Base-by-base conservation (phyloP, 1,140 invertebrate genomes). In the Scaptomyza graminum region DNA sequence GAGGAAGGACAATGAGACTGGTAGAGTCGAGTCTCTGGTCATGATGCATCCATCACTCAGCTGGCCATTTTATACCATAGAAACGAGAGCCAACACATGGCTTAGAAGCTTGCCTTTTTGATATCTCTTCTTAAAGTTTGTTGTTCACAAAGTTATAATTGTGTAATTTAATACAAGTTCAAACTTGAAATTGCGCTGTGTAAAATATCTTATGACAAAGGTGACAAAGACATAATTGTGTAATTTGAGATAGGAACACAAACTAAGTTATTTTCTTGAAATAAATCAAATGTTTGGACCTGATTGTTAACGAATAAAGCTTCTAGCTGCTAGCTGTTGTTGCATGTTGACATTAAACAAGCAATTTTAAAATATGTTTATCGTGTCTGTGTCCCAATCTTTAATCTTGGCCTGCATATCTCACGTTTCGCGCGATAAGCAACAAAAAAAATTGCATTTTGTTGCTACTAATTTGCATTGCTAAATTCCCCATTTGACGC, bases 391-490 rank as follows among this genome's bases (percentile, higher is more conserved):
- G 49, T 64, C 60, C 31, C 31, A 50, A 69, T 69, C 60, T 41
- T 41, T 41, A 41, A n/a, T 64, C 47, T 59, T 13, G 37, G 12
- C 44, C 39, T 15, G 18, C 18, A 57, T 46, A 63, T 59, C 34
- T 31, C 44, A 37, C 43, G 43, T 50, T 68, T 74, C 57, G 67
- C 57, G 67, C 43, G 72, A 55, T 64, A 74, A 28, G 41, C 28
- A 25, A 8, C 5, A 13, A 13, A 62, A 63, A 18, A 22, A 22
- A 22, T 22, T 56, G 43, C 66, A 74, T 77, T 67, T 74, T 67
- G 64, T 62, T 65, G 62, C 50, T 55, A 44, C 52, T 65, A 75
- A 81, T 87, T 85, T 77, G 60, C 68, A 85, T 87, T 85, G 81
- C 81, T 77, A 77, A 85, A 71, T 44, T 28, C 41, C 37, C 28